Evolutionary conservation across 2,113 vertebrate genomes (phyloP).

Genomic region (Arvicanthis niloticus): DNA sequence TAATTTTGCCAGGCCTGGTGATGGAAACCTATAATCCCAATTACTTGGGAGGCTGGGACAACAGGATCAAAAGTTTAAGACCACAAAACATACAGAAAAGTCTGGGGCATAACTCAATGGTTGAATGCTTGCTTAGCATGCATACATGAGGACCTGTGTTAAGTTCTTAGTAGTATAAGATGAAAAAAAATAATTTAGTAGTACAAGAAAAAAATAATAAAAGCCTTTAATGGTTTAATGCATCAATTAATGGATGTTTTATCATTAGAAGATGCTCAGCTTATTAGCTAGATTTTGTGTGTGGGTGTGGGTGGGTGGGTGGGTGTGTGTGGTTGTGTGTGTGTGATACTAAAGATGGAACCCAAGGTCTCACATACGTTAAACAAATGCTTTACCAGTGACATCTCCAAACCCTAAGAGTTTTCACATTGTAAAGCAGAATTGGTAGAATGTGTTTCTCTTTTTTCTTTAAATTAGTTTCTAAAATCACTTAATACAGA

Average conservation of each 20-base stretch:
- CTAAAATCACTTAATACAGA: not conserved
- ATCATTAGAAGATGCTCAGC: not conserved
- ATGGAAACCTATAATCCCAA: not conserved
- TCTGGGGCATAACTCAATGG: not conserved
- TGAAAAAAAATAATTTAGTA: not conserved
- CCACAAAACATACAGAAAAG: not conserved
- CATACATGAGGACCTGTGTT: not conserved
- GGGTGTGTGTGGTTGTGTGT: not conserved
- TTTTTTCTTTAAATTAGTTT: not conserved
- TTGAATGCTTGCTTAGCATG: not conserved
- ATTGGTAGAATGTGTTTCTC: not conserved
- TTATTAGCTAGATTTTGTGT: not conserved
- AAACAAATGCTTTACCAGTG: not conserved
- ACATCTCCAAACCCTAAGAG: not conserved
- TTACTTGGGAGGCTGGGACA: not conserved
- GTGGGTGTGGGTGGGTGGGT: not conserved
- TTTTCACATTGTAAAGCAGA: conserved; percentile 20
- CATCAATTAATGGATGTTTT: conserved; percentile 12
- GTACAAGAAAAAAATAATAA: not conserved
- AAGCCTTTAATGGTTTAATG: not conserved
- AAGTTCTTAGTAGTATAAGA: not conserved
- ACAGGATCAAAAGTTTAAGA: not conserved
- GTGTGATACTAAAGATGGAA: not conserved
- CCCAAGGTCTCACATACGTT: not conserved
- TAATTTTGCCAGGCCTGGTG: not conserved